Conservation (phyloP, 2,797 vertebrate species). For the Cossypha caffra region DNA sequence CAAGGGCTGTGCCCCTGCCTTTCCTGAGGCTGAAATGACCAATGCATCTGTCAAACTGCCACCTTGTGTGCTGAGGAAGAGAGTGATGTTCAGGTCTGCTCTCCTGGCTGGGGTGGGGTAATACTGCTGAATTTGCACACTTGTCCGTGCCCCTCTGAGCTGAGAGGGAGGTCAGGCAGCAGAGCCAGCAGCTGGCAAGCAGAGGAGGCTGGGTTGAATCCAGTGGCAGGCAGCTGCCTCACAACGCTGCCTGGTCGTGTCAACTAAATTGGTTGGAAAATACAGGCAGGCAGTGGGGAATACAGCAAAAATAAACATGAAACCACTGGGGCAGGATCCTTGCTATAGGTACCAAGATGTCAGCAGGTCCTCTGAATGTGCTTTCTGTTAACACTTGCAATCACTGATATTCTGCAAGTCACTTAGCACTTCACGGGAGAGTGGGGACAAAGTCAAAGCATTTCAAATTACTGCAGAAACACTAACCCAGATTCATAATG, state of each 20-base stretch:
- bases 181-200: not conserved
- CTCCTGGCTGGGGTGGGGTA: not conserved
- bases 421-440: not conserved
- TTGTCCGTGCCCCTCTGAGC: not conserved
- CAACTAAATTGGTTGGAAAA: not conserved
- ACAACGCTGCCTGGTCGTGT: fast-evolving
- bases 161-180: not conserved
- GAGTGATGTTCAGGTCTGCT: not conserved
- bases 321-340: not conserved
- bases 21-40: not conserved
- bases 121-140: not conserved
- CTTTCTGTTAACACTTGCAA: not conserved
- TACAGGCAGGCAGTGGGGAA: not conserved
- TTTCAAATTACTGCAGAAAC: not conserved
- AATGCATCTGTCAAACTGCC: not conserved
- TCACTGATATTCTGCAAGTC: not conserved
- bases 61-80: not conserved
- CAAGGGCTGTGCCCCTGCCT: fast-evolving
- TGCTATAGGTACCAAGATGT: not conserved
- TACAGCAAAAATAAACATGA: not conserved
- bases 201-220: not conserved
- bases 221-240: not conserved
- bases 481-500: not conserved
- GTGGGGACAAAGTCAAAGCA: not conserved
- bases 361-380: not conserved